phyloP scores from a whole-genome alignment of 2,113 vertebrate species.

The Tragelaphus imberbis region DNA sequence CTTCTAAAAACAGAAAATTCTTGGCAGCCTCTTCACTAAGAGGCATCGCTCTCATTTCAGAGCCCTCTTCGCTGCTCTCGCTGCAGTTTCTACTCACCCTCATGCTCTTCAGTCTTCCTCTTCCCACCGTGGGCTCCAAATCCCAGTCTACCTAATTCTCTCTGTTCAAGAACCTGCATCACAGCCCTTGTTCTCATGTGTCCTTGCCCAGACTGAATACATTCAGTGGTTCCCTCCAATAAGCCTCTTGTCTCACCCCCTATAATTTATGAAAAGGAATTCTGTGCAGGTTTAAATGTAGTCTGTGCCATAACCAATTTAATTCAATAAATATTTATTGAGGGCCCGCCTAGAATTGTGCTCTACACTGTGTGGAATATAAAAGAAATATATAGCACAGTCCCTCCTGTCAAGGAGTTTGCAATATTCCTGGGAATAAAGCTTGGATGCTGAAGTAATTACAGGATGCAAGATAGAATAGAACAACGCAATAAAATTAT shows the following conservation, averaged over 20 bases:
- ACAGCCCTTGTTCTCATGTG: not conserved
- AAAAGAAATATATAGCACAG: conserved; percentile 58
- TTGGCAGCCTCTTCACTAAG: not conserved
- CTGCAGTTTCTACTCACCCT: not conserved
- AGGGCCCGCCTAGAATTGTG: conserved; percentile 18
- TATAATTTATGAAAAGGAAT: conserved; percentile 53
- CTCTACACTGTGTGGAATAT: not conserved
- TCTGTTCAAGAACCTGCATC: not conserved
- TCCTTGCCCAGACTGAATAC: not conserved
- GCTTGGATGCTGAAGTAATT: conserved; percentile 47
- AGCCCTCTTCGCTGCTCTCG: not conserved
- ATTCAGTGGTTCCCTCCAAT: not conserved
- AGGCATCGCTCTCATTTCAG: not conserved
- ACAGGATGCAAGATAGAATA: not conserved
- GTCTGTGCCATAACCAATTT: conserved; percentile 31
- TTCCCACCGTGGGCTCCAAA: not conserved
- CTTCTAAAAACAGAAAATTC: not conserved
- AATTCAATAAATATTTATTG: conserved; percentile 70
- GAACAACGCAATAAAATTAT: not conserved
- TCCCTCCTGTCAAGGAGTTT: conserved; percentile 36
- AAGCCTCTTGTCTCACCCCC: not conserved
- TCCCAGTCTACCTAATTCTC: not conserved
- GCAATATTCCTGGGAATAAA: conserved; percentile 53
- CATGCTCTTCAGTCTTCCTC: not conserved
- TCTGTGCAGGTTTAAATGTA: conserved; percentile 27